Evolutionary conservation across 2,888 invertebrate genomes (phyloP), one percentile per base, ranked within the genome.

Genomic region (Phorcus lineatus): DNA sequence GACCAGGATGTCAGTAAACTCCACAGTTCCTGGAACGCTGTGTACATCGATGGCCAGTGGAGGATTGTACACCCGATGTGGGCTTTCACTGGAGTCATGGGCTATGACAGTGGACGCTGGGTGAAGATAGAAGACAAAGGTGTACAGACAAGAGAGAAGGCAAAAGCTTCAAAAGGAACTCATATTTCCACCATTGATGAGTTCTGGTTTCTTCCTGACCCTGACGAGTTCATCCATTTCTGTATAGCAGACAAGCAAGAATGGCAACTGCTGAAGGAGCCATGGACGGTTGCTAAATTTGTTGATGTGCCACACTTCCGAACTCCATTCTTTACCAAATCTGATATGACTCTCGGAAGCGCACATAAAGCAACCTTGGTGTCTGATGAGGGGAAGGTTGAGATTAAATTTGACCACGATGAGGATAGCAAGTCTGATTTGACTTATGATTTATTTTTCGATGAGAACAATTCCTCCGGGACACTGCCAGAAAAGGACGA

Each of bases 1-100:
- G 85, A 85, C n/a, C 70, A 83, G 11, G 77, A 80, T 17, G 79
- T 84, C 13, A 80, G 52, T 28, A 57, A 77, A 24, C 76, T 88
- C 62, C 70, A 62, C 9, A 88, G 88, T 67, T 86, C 86, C 74
- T 90, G 90, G 90, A 89, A 88, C 57, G 86, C 87, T 7, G 88
- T 89, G 9, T 87, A 85, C 66, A 84, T 90, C 1, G 86, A 86
- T 17, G 85, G 84, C 6, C 83, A 86, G 6, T 90, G 90, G 90
- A 80, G 90, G 31, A 62, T 90, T 31, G 83, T 90, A 17, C 89
- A 90, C 76, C 86, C 88, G 11, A 78, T 86, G 36, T 90, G 90
- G 90, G 88, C 90, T 2, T 89, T 85, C 78, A 78, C 79, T 9
- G 84, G 83, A 6, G 55, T 87, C 13, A 75, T 82, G 70, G 85